phyloP scores from a whole-genome alignment of 2,113 vertebrate species.

The Syngnathus floridae region DNA sequence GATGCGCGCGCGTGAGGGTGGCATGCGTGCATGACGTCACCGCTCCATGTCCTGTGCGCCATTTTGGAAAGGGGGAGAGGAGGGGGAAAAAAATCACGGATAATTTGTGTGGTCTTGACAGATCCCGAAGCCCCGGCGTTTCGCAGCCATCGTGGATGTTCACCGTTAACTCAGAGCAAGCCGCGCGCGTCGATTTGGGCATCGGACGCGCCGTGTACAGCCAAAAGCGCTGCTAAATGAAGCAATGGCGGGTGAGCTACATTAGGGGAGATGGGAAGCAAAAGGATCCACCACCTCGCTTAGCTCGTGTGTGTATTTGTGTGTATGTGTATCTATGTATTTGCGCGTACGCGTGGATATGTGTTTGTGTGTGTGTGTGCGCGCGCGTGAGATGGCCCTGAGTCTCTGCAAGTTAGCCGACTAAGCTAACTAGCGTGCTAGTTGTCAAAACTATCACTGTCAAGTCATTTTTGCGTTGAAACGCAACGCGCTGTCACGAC shows the following conservation, averaged over 20 bases:
- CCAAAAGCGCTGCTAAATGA: conserved; percentile 66
- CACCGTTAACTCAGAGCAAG: conserved; percentile 40
- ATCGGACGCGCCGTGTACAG: conserved; percentile 47
- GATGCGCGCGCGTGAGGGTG: conserved; percentile 63
- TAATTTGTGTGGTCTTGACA: conserved; percentile 72
- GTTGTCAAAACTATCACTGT: conserved; percentile 62
- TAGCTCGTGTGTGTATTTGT: background rate
- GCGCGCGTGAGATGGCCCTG: conserved; percentile 51
- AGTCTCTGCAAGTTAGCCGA: conserved; percentile 53
- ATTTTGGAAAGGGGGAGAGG: conserved; percentile 57
- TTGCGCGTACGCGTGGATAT: background rate
- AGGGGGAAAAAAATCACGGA: conserved; percentile 67
- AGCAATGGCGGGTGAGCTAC: conserved; percentile 70
- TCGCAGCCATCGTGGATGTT: conserved; percentile 64
- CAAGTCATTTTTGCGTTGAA: conserved; percentile 31
- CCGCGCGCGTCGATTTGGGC: conserved; percentile 44
- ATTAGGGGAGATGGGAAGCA: conserved; percentile 34
- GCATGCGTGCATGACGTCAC: conserved; percentile 70
- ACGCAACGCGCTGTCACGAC: background rate
- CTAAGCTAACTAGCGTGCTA: conserved; percentile 49
- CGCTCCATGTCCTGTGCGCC: conserved; percentile 67
- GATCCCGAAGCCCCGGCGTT: conserved; percentile 59
- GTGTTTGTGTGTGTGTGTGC: background rate
- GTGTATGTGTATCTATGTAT: background rate
- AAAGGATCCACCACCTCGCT: conserved; percentile 57